These are phyloP conservation scores for Grammomys dolichurus DNA, from an alignment of 2,113 vertebrate species.

Conservation along the genomic window DNA sequence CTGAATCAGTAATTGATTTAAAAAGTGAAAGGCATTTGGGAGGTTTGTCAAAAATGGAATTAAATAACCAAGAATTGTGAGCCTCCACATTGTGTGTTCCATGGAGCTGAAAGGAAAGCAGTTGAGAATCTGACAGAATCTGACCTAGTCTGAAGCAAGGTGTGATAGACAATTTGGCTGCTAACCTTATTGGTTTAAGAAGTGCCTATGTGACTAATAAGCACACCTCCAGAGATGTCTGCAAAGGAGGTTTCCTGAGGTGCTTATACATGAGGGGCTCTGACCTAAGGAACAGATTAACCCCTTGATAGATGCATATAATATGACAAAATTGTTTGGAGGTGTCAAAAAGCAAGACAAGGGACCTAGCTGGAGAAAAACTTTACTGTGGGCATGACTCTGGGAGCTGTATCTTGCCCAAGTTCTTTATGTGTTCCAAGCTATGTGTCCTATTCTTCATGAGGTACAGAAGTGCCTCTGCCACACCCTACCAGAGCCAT, in stretches of 20 bases:
- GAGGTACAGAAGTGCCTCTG: background rate
- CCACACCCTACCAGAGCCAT: background rate
- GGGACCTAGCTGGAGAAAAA: background rate
- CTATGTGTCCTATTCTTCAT: too few species aligned
- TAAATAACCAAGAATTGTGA: conserved; percentile 35
- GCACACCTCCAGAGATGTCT: background rate
- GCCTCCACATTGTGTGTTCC: background rate
- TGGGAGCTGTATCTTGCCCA: background rate
- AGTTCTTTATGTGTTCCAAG: too few species aligned
- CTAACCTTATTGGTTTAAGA: background rate
- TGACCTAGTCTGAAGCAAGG: background rate
- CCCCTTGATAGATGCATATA: background rate
- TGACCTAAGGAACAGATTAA: background rate
- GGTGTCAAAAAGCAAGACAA: background rate
- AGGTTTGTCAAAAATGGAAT: conserved; percentile 68
- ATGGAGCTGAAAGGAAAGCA: conserved; percentile 24
- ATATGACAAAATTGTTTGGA: background rate
- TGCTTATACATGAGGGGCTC: background rate
- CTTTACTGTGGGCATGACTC: background rate
- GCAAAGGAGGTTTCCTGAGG: background rate
- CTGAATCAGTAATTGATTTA: conserved; percentile 68
- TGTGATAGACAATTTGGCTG: background rate
- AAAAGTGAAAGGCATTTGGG: conserved; percentile 66
- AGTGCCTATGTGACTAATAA: background rate
- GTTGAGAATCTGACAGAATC: background rate